Evolutionary conservation across 2,113 vertebrate species (phyloP), one percentile per base, ranked within the genome.

Genomic region (Sialia sialis): DNA sequence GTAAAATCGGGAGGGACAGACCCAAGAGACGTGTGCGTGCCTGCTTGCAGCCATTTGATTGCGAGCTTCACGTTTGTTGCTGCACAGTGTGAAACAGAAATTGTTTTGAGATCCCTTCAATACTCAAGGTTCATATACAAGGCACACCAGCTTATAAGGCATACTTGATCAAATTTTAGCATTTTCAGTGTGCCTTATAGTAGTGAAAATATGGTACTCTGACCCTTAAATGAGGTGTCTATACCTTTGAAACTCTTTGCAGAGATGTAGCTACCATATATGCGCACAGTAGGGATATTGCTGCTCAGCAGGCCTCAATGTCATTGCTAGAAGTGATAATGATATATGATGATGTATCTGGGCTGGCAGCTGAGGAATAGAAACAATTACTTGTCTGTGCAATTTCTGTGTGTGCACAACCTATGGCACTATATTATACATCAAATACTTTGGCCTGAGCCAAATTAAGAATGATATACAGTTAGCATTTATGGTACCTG

Each of bases 341-440:
- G 74, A 87, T 64, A n/a, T n/a, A 91, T 34, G 36, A 79, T 56
- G 87, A 91, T 63, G 52, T 36, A 75, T 89, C 77, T 82, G 38
- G 32, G 68, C 44, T 94, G 92, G 84, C 68, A 92, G 86, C 36
- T 92, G 69, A 94, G 79, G 73, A 41, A 81, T 48, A 88, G 56
- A 89, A 39, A 94, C 27, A 92, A 92, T 92, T 39, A 83, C 22
- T 56, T 2, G 1, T 63, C 74, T 62, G 39, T 63, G 85, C 79
- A 84, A 72, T 60, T 52, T 81, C 69, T 82, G n/a, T 75, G 49
- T 29, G 30, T 38, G 36, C 34, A 69, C 77, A 92, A 73, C 54
- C 49, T 46, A 49, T 66, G 54, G 34, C 41, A 55, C 36, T 66
- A 13, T n/a, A 68, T 58, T 82, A 58, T 52, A 90, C 7, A 2